Evolutionary conservation across 2,113 vertebrate species (phyloP).

Genomic region (Calidris pugnax): DNA sequence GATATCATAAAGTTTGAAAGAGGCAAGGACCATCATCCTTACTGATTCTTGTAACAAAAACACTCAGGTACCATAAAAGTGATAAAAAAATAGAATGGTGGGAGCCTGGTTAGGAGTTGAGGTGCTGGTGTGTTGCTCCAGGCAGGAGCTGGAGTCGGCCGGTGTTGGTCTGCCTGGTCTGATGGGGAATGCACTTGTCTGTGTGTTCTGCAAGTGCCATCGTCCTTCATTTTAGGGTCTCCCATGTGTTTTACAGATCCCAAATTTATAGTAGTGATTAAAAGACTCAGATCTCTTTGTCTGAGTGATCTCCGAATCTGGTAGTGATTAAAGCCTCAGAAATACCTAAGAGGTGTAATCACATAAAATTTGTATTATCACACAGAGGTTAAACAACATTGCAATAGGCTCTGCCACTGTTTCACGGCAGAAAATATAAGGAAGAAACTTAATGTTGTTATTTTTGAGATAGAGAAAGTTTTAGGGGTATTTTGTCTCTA

Average conservation of each 20-base stretch:
- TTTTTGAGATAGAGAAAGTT: not conserved
- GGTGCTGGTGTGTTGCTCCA: not conserved
- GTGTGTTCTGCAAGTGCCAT: not conserved
- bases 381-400: not conserved
- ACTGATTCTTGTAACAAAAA: not conserved
- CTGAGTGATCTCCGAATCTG: not conserved
- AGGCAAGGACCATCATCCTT: not conserved
- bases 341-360: not conserved
- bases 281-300: not conserved
- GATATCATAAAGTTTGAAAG: not conserved
- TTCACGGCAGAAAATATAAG: not conserved
- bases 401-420: not conserved
- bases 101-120: not conserved
- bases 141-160: not conserved
- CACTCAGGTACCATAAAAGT: not conserved
- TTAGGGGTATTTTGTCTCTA: not conserved
- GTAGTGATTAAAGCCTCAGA: not conserved
- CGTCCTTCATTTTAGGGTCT: not conserved
- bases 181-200: not conserved
- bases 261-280: not conserved
- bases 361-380: not conserved
- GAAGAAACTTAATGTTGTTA: not conserved
- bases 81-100: not conserved
- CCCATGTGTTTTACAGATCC: not conserved
- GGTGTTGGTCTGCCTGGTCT: not conserved